Conservation (phyloP, 2,888 invertebrate genomes). For the Scaeva pyrastri region DNA sequence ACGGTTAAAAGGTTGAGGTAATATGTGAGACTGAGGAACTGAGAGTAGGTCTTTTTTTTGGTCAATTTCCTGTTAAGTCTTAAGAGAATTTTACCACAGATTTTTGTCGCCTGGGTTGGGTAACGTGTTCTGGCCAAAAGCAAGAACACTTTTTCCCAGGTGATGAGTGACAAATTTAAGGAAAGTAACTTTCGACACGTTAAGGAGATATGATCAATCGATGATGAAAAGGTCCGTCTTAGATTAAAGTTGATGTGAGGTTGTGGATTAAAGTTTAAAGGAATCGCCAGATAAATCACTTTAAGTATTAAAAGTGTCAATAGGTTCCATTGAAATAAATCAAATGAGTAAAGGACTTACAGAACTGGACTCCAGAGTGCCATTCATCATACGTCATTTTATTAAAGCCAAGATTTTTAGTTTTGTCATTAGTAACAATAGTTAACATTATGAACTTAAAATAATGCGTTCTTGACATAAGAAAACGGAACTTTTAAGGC, state of each 20-base stretch:
- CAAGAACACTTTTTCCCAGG: not conserved
- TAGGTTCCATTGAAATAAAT: too few relatives aligned
- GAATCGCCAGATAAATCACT: not conserved
- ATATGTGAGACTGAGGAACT: not conserved
- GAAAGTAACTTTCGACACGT: too few relatives aligned
- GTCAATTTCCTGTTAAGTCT: conserved; percentile 41
- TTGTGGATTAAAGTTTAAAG: not conserved
- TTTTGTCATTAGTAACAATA: too few relatives aligned
- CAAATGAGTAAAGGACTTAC: too few relatives aligned
- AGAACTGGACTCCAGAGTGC: too few relatives aligned
- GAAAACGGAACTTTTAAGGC: too few relatives aligned
- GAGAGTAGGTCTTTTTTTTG: not conserved
- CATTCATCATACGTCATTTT: too few relatives aligned
- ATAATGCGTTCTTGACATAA: too few relatives aligned
- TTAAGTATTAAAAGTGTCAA: too few relatives aligned
- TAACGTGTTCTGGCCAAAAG: not conserved
- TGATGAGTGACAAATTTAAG: not conserved
- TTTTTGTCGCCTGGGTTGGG: not conserved
- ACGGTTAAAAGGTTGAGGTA: conserved; percentile 12
- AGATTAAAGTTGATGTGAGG: not conserved
- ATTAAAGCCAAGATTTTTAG: too few relatives aligned
- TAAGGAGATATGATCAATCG: not conserved
- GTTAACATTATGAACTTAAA: too few relatives aligned
- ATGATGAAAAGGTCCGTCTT: not conserved
- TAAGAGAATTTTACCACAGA: conserved; percentile 12